Evolutionary conservation across 2,113 vertebrate genomes (phyloP), one percentile per base, ranked within the genome.

Genomic region (Halcyon senegalensis): DNA sequence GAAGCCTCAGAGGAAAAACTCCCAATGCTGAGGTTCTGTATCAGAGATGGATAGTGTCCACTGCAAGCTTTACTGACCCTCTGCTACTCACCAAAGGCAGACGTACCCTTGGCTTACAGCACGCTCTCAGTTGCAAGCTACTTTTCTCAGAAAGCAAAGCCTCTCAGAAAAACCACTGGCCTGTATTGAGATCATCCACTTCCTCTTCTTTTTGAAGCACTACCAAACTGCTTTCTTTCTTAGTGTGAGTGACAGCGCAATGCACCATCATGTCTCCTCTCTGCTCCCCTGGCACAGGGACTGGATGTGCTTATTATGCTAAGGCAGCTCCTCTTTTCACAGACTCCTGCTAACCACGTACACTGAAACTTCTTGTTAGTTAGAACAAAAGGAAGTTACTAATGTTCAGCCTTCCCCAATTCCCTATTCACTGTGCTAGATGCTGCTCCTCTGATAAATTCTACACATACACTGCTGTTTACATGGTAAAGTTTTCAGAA

Each of bases 11-110:
- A 50, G 35, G 50, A 72, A 79, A 88, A 88, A 18, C 28, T 56
- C 28, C 9, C 0, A 1, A 13, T 39, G 13, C 27, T 17, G 30
- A 30, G 7, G 1, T 19, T 67, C 31, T 2, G 0, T 35, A 35
- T 35, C 31, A 63, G 23, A 50, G 51, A 58, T 3, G 0, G 27
- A 2, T 17, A 90, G 10, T 1, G 3, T 25, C 53, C 75, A 21
- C 39, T 16, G 21, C 35, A 17, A 4, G 4, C 24, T 50, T 17
- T 16, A 7, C 16, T 10, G 21, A 30, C 31, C 51, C 44, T n/a
- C 24, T 0, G 1, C 56, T 41, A 39, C 35, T 53, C 35, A 77
- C 10, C 63, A 60, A n/a, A 79, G 4, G 12, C 19, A 63, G n/a
- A 27, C 16, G 17, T 17, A 50, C 16, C 41, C 72, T 58, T 8